Percentiles rank a stretch among this genome's conserved stretches.
Conservation (phyloP, 2,113 vertebrate genomes). For the Sorex araneus region DNA sequence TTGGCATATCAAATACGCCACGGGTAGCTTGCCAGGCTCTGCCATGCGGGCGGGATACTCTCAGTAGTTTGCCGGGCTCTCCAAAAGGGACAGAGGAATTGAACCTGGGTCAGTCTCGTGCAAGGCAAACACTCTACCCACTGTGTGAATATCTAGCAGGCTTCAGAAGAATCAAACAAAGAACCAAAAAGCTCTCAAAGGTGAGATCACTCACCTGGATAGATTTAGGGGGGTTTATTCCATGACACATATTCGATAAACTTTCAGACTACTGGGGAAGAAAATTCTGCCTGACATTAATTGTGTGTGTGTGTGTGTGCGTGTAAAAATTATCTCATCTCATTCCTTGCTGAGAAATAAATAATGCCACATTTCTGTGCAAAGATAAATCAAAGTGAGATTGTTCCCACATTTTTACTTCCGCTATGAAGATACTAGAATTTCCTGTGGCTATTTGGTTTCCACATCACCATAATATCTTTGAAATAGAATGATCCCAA, state of each 20-base stretch:
- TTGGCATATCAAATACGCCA: too few species aligned
- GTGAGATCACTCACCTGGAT: neutral
- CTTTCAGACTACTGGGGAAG: neutral
- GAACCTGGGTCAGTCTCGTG: too few species aligned
- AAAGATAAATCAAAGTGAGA: conserved; percentile 52
- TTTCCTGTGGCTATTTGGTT: conserved; percentile 42
- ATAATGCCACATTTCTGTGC: neutral
- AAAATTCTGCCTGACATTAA: neutral
- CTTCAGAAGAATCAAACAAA: conserved; percentile 22
- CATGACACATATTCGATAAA: neutral
- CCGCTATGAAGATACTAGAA: neutral
- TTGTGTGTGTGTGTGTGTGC: neutral
- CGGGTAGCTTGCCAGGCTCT: too few species aligned
- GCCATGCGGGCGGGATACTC: too few species aligned
- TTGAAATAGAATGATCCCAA: conserved; percentile 28
- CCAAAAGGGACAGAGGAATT: too few species aligned
- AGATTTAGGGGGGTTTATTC: neutral
- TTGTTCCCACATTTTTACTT: neutral
- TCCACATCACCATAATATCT: neutral
- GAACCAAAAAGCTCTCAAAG: conserved; percentile 22
- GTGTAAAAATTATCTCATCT: neutral
- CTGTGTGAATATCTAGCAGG: too few species aligned
- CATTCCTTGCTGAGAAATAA: conserved; percentile 31
- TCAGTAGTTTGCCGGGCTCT: too few species aligned
- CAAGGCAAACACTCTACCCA: too few species aligned